Percentiles rank a stretch among this genome's conserved stretches.
Conservation (phyloP, 2,113 vertebrate species). For the Hipposideros armiger region DNA sequence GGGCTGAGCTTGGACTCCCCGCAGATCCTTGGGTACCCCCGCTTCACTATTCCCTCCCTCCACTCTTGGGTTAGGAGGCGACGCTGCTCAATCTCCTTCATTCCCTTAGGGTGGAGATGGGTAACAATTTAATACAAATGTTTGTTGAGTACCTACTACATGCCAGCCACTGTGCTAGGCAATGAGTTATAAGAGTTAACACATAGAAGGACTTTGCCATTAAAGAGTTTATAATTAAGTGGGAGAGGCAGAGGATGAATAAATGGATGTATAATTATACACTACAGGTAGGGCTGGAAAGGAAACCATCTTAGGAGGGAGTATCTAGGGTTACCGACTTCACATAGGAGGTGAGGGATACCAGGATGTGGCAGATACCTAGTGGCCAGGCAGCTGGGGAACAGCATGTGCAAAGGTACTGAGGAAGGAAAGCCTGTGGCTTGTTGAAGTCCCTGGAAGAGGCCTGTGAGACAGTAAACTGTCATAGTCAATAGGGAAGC, state of each 20-base stretch:
- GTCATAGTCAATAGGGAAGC: background rate
- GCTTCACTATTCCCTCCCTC: background rate
- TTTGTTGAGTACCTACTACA: background rate
- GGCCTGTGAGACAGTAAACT: background rate
- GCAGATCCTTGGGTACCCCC: background rate
- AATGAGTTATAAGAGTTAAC: background rate
- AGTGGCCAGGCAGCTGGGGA: background rate
- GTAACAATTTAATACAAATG: background rate
- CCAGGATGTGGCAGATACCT: background rate
- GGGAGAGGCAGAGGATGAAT: background rate
- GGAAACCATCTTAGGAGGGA: background rate
- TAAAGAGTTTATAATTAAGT: background rate
- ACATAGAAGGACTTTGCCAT: background rate
- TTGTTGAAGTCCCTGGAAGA: background rate
- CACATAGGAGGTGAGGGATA: background rate
- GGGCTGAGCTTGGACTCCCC: background rate
- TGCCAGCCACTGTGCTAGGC: background rate
- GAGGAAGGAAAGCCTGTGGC: background rate
- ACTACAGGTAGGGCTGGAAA: background rate
- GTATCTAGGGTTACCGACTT: background rate
- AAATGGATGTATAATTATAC: background rate
- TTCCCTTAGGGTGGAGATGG: background rate
- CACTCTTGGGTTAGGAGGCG: background rate
- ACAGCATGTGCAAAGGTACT: background rate
- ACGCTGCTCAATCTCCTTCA: background rate